These are phyloP conservation scores for Sisyra terminalis DNA, from an alignment of 2,888 invertebrate species.

Conservation along the genomic window DNA sequence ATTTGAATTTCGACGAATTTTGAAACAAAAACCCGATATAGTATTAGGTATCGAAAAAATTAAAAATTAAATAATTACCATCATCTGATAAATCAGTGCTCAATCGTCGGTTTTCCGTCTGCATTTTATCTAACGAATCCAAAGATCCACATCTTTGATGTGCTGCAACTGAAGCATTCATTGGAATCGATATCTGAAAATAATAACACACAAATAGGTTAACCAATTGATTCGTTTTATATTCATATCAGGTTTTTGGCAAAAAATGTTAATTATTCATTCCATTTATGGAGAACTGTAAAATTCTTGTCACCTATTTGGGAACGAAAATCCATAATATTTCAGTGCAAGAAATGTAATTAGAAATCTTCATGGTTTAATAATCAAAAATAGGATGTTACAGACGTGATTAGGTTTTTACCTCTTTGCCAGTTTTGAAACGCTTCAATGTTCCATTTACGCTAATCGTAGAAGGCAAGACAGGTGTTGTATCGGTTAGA, in stretches of 20 bases:
- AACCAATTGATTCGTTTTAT: too few species aligned
- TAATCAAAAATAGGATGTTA: conserved; percentile 2
- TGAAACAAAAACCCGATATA: background rate
- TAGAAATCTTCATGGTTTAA: background rate
- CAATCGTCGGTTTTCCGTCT: conserved; percentile 10
- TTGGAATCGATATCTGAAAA: background rate
- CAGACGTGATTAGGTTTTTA: conserved; percentile 14
- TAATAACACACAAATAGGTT: too few species aligned
- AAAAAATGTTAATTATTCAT: too few species aligned
- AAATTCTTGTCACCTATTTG: too few species aligned
- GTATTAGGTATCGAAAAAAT: background rate
- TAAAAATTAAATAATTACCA: conserved; percentile 22
- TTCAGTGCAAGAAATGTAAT: background rate
- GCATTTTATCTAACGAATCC: conserved; percentile 35
- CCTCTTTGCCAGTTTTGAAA: conserved; percentile 26
- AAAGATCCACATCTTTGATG: conserved; percentile 30
- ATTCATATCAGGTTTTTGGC: too few species aligned
- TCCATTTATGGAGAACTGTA: too few species aligned
- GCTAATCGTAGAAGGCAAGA: background rate
- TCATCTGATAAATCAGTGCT: conserved; percentile 25
- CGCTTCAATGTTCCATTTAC: conserved; percentile 25
- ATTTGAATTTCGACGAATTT: background rate
- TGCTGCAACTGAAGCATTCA: conserved; percentile 5
- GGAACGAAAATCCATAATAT: too few species aligned
- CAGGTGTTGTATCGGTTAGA: background rate